phyloP scores from a whole-genome alignment of 2,113 vertebrate species.

The Brienomyrus longianalis region DNA sequence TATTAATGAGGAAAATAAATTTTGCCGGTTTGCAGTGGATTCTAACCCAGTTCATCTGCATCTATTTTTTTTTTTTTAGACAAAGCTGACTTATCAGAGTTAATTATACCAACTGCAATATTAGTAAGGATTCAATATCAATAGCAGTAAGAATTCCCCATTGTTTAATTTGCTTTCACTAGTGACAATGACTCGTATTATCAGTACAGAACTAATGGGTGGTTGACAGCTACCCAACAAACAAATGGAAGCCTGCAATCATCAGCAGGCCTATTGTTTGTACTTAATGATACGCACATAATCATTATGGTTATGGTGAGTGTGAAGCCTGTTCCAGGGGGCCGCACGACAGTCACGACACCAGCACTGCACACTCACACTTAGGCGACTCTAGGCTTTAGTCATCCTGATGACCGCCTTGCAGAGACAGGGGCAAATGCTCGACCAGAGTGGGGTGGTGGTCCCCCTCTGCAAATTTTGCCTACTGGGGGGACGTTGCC shows the following conservation, averaged over 20 bases:
- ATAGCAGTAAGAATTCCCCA: not conserved
- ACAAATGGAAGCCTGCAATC: not conserved
- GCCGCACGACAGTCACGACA: not conserved
- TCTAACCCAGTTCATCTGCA: not conserved
- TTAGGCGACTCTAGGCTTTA: not conserved
- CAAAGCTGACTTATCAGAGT: not conserved
- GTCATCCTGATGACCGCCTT: not conserved
- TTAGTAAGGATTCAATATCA: not conserved
- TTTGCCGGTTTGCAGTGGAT: not conserved
- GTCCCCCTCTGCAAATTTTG: not conserved
- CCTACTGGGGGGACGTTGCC: not conserved
- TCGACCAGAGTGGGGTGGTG: not conserved
- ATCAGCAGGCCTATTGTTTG: not conserved
- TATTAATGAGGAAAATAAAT: not conserved
- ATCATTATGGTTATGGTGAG: not conserved
- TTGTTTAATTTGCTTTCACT: not conserved
- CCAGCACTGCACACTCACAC: not conserved
- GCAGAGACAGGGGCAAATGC: not conserved
- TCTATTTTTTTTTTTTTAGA: not conserved
- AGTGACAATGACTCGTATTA: not conserved
- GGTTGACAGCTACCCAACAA: not conserved
- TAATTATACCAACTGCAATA: not conserved
- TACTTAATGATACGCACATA: not conserved
- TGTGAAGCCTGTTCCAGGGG: not conserved
- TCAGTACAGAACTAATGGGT: not conserved